Evolutionary conservation across 1,140 invertebrate species (phyloP).

Genomic region (Heliconius hermathena): DNA sequence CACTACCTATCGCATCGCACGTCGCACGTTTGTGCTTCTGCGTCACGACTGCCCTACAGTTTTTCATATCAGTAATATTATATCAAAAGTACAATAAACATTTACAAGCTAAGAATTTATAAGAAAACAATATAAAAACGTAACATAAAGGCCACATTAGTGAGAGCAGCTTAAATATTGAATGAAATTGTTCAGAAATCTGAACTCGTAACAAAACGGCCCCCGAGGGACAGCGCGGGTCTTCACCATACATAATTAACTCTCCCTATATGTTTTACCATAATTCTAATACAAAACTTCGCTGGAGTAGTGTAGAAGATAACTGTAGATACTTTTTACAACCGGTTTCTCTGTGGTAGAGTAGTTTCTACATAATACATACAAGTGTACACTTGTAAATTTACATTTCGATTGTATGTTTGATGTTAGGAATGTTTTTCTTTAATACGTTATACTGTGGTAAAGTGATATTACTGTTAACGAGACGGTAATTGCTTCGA

Average conservation of each 20-base stretch:
- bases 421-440: too few relatives aligned
- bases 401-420: too few relatives aligned
- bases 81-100: too few relatives aligned
- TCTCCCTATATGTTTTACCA: slow-evolving; percentile 43
- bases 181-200: slow-evolving; percentile 49
- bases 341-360: not conserved
- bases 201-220: slow-evolving; percentile 40
- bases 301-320: not conserved
- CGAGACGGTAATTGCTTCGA: too few relatives aligned
- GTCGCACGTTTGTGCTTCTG: too few relatives aligned
- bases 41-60: too few relatives aligned
- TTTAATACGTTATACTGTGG: too few relatives aligned
- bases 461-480: too few relatives aligned
- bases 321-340: slow-evolving; percentile 1
- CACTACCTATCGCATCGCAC: too few relatives aligned
- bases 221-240: slow-evolving; percentile 37
- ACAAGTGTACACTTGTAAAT: not conserved
- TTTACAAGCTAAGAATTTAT: not conserved
- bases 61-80: too few relatives aligned
- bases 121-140: slow-evolving; percentile 24
- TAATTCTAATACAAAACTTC: slow-evolving; percentile 43
- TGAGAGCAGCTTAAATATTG: slow-evolving; percentile 42
- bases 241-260: slow-evolving; percentile 47
- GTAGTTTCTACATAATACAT: not conserved
- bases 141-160: slow-evolving; percentile 32